Conservation (phyloP, 2,113 vertebrate species). For the Varanus komodoensis region DNA sequence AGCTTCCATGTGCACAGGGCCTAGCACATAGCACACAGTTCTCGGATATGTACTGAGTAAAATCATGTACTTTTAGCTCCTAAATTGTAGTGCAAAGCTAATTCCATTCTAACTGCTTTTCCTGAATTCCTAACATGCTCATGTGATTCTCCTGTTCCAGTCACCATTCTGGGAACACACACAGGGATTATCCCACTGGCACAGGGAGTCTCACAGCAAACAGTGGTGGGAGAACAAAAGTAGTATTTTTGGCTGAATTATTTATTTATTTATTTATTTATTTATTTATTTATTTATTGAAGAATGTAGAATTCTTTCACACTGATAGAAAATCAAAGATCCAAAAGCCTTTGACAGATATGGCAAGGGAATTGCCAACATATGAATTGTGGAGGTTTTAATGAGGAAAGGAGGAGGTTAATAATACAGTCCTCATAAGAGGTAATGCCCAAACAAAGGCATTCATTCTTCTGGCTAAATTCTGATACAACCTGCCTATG, state of each 20-base stretch:
- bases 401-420: neutral
- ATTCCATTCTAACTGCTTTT: neutral
- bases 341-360: rapidly evolving
- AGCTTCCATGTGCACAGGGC: neutral
- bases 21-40: neutral
- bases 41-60: neutral
- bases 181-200: neutral
- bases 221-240: rapidly evolving
- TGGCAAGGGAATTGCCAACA: rapidly evolving
- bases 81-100: neutral
- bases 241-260: neutral
- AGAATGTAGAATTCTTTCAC: neutral
- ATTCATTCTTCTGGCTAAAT: neutral
- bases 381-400: neutral
- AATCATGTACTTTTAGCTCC: neutral
- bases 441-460: neutral
- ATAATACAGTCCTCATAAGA: neutral
- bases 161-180: rapidly evolving
- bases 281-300: too few species aligned
- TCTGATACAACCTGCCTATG: neutral
- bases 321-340: neutral
- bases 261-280: too few species aligned
- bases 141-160: neutral
- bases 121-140: neutral
- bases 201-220: neutral